phyloP scores from a whole-genome alignment of 2,888 invertebrate genomes.

The Embidobia sp. region DNA sequence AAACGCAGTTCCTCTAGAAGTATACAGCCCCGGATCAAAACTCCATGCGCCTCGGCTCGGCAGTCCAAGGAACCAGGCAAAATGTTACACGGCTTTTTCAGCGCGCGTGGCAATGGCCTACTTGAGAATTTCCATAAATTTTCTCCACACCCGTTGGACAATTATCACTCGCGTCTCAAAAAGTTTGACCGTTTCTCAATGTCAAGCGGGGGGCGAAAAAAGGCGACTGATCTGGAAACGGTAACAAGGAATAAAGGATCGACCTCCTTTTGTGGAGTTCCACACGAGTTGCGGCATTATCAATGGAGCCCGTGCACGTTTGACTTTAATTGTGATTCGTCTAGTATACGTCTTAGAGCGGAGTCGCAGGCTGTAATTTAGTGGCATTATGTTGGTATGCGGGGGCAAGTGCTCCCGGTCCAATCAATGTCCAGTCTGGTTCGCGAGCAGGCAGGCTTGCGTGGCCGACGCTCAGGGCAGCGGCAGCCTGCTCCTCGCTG shows the following conservation, averaged over 20 bases:
- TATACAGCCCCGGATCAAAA: too few species aligned
- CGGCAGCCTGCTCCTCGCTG: too few species aligned
- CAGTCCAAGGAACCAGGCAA: too few species aligned
- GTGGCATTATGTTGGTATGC: constrained; percentile 76
- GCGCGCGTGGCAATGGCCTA: too few species aligned
- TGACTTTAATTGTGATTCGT: constrained; percentile 73
- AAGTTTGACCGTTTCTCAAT: constrained; percentile 13
- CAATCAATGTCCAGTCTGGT: constrained; percentile 74
- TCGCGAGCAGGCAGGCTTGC: constrained; percentile 61
- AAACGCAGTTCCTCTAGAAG: too few species aligned
- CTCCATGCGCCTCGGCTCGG: too few species aligned
- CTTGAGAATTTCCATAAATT: neutral
- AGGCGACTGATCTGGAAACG: constrained; percentile 20
- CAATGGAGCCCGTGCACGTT: constrained; percentile 61
- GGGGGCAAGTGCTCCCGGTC: constrained; percentile 76
- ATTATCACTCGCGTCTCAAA: constrained; percentile 5
- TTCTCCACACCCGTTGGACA: neutral
- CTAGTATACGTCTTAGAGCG: constrained; percentile 67
- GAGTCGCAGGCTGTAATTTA: constrained; percentile 74
- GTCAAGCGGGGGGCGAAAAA: constrained; percentile 11
- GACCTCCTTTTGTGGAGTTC: constrained; percentile 35
- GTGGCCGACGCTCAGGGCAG: constrained; percentile 66
- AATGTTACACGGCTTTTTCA: too few species aligned
- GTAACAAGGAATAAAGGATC: constrained; percentile 37
- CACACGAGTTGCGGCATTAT: constrained; percentile 45